Evolutionary conservation across 2,113 vertebrate genomes (phyloP).

Genomic region (Emydura subglobosa): DNA sequence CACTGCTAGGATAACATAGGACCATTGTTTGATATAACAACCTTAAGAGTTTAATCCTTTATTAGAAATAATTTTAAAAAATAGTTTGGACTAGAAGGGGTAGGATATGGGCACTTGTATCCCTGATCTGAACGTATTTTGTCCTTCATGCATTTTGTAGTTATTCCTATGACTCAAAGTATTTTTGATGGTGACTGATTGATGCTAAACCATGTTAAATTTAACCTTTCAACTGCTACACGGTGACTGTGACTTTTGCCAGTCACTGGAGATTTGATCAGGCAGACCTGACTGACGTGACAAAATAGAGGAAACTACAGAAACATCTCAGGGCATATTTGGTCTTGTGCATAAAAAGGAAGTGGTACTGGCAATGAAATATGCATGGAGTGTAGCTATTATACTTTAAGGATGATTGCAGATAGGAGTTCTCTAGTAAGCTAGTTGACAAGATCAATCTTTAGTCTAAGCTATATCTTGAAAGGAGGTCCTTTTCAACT

Average conservation of each 20-base stretch:
- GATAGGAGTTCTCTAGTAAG: background rate
- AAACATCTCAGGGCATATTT: background rate
- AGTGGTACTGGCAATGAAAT: background rate
- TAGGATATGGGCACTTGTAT: background rate
- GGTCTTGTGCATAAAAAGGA: background rate
- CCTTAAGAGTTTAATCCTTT: background rate
- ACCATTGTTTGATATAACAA: accelerated
- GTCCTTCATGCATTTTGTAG: background rate
- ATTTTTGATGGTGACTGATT: background rate
- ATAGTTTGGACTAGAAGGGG: background rate
- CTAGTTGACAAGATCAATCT: background rate
- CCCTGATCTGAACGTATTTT: background rate
- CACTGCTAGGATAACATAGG: background rate
- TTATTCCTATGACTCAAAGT: background rate
- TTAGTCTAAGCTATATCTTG: background rate
- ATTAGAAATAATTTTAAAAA: background rate
- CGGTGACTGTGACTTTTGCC: background rate
- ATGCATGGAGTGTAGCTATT: background rate
- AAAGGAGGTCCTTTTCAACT: background rate
- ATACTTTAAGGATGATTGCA: background rate
- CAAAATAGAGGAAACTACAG: background rate
- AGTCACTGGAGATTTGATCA: background rate
- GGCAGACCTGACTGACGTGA: background rate
- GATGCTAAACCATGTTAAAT: background rate
- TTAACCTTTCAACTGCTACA: accelerated